These are phyloP conservation scores for Hipposideros armiger DNA, from an alignment of 2,113 vertebrate species.

Conservation along the genomic window DNA sequence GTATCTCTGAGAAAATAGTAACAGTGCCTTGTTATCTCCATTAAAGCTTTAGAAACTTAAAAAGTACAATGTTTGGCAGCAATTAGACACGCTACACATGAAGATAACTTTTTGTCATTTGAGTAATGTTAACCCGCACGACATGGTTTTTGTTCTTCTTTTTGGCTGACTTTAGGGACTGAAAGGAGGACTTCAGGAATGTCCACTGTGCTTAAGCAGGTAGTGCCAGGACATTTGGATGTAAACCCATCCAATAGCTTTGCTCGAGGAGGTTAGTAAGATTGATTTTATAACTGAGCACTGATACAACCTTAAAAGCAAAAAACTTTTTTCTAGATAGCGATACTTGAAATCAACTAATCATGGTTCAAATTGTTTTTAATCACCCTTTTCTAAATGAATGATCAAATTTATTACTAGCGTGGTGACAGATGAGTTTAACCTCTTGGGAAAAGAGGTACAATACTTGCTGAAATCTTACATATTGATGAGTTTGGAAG, in stretches of 20 bases:
- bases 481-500: constrained; percentile 40
- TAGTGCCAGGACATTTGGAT: constrained; percentile 97
- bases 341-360: constrained; percentile 64
- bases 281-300: constrained; percentile 88
- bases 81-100: constrained; percentile 79
- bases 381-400: constrained; percentile 66
- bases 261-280: constrained; percentile 97
- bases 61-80: constrained; percentile 84
- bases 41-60: constrained; percentile 77
- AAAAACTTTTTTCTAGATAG: constrained; percentile 73
- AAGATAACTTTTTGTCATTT: constrained; percentile 85
- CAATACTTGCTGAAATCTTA: constrained; percentile 55
- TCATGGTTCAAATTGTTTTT: constrained; percentile 61
- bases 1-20: constrained; percentile 80
- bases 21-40: constrained; percentile 79
- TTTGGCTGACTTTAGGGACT: constrained; percentile 92
- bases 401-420: constrained; percentile 53
- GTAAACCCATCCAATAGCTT: constrained; percentile 98
- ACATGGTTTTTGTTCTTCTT: constrained; percentile 86
- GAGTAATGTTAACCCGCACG: constrained; percentile 84
- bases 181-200: constrained; percentile 95
- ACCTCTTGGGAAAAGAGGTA: not conserved
- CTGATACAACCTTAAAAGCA: constrained; percentile 79
- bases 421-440: constrained; percentile 55
- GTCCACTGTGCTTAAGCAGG: constrained; percentile 94